Evolutionary conservation across 2,888 invertebrate genomes (phyloP).

Genomic region (Arctia plantaginis): DNA sequence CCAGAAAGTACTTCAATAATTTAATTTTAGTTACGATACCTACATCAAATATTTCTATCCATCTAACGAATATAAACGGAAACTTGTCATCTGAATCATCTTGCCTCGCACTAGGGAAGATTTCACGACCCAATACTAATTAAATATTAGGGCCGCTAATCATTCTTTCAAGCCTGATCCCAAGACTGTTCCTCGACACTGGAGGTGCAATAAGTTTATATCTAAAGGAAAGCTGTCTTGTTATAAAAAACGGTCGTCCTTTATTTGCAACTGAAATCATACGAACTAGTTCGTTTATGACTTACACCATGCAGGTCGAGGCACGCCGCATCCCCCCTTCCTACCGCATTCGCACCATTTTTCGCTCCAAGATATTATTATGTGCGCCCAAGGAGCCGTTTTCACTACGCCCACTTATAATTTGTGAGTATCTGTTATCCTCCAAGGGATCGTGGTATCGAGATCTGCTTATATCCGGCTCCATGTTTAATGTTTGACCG

Average conservation of each 20-base stretch:
- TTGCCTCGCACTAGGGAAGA: background rate
- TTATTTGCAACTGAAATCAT: background rate
- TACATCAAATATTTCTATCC: background rate
- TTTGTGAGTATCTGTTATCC: slow-evolving; percentile 75
- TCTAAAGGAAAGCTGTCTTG: background rate
- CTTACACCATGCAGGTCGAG: slow-evolving; percentile 33
- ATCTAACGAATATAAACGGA: background rate
- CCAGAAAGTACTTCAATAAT: background rate
- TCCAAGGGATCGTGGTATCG: slow-evolving; percentile 61
- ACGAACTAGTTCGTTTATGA: slow-evolving; percentile 20
- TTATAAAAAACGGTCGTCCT: background rate
- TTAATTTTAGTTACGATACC: background rate
- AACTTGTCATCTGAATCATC: background rate
- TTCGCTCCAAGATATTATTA: slow-evolving; percentile 80
- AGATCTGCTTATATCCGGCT: slow-evolving; percentile 62
- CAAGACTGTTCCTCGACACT: too few relatives aligned
- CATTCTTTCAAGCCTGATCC: too few relatives aligned
- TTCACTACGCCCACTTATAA: slow-evolving; percentile 76
- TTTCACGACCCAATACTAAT: too few relatives aligned
- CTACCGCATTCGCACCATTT: slow-evolving; percentile 69
- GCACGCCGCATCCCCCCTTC: slow-evolving; percentile 32
- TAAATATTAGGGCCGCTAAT: too few relatives aligned
- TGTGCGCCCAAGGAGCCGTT: slow-evolving; percentile 80
- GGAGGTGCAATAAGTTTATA: too few relatives aligned
- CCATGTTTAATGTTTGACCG: slow-evolving; percentile 64